These are phyloP conservation scores for Eristalis intricaria DNA, from an alignment of 2,888 invertebrate species.

Conservation along the genomic window DNA sequence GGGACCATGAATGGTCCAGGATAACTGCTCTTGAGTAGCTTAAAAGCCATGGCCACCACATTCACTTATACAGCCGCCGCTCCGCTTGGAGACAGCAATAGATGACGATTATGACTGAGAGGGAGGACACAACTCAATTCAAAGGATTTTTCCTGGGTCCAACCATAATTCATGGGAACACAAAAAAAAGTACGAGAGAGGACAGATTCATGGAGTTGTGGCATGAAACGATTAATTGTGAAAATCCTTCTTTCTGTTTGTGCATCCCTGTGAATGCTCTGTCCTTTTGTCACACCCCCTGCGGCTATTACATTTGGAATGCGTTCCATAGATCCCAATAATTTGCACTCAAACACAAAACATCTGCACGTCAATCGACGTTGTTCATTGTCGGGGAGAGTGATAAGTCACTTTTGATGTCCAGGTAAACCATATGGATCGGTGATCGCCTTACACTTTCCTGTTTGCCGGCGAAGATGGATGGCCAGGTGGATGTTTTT, in stretches of 20 bases:
- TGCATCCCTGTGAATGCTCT: conserved; percentile 15
- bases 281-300: conserved; percentile 65
- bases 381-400: not conserved
- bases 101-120: not conserved
- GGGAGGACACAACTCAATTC: not conserved
- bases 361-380: conserved; percentile 48
- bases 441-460: conserved; percentile 22
- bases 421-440: conserved; percentile 45
- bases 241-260: not conserved
- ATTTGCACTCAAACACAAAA: conserved; percentile 51
- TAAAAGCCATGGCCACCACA: conserved; percentile 1
- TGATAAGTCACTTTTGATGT: conserved; percentile 64
- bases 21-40: not conserved
- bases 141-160: not conserved
- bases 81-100: not conserved
- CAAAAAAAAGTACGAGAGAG: not conserved
- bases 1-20: not conserved
- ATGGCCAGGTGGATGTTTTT: conserved; percentile 56
- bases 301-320: conserved; percentile 37
- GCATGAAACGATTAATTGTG: conserved; percentile 17
- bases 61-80: not conserved
- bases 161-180: not conserved
- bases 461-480: conserved; percentile 1
- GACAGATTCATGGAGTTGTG: not conserved
- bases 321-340: conserved; percentile 31